A percentile compares a stretch with the other conserved stretches of the same genome.
phyloP scores from a whole-genome alignment of 2,797 vertebrate genomes.

The Silurus aristotelis region DNA sequence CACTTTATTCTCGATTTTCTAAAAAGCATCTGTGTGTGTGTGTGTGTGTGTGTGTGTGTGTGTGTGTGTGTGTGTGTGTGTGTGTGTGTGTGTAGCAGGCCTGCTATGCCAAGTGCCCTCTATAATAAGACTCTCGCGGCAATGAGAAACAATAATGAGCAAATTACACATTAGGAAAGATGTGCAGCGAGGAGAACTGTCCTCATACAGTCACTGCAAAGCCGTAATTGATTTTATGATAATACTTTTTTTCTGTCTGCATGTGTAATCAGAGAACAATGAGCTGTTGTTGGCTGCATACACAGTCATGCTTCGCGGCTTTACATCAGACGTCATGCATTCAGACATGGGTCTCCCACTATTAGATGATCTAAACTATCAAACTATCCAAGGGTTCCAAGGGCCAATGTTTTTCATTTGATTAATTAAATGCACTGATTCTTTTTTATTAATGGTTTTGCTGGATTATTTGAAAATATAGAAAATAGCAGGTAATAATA shows the following conservation, averaged over 20 bases:
- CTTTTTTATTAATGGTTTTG: background rate
- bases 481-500: background rate
- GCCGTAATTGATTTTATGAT: constrained; percentile 42
- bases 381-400: background rate
- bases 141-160: constrained; percentile 38
- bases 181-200: constrained; percentile 22
- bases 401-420: background rate
- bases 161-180: constrained; percentile 42
- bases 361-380: no score
- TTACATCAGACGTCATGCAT: background rate
- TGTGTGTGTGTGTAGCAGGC: background rate
- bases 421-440: no score
- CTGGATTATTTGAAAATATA: background rate
- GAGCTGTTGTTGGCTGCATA: background rate
- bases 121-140: constrained; percentile 18
- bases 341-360: background rate
- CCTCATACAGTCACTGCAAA: background rate
- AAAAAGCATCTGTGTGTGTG: background rate
- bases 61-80: background rate
- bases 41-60: background rate
- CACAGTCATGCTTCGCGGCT: background rate
- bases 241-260: background rate
- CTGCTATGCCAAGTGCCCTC: constrained; percentile 24
- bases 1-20: background rate
- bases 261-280: constrained; percentile 25